Evolutionary conservation across 2,113 vertebrate species (phyloP), one percentile per base, ranked within the genome.

Genomic region (Siniperca knerii): DNA sequence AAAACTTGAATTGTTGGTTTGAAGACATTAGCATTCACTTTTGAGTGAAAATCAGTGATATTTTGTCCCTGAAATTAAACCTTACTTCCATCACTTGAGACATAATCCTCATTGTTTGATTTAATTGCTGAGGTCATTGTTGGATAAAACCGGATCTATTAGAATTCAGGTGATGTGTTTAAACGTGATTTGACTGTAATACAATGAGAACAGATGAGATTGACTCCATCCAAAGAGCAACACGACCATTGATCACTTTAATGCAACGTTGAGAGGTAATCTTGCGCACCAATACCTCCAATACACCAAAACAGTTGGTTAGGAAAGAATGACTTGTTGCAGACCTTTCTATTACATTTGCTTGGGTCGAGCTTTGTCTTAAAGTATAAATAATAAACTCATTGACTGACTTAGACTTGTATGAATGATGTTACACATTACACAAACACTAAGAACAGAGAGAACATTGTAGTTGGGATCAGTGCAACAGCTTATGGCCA

Each of bases 91-190:
- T 29, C 7, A 6, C 0, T 29, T 6, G 35, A 67, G 1, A 35
- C 54, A 2, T 69, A 48, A 85, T 72, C 79, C 10, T 85, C 15
- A 4, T 48, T 10, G 33, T 62, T 76, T 66, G 40, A 82, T 69
- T 79, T 65, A 33, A 66, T 67, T 35, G 11, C 33, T 20, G 23
- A 62, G 29, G 40, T 73, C 18, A 25, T 44, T 29, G 55, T 83
- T 46, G 55, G 60, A 72, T 48, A 65, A 54, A 84, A 57, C 11
- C 37, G 5, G 5, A 8, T 80, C 13, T 52, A 7, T 80, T 74
- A 12, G 23, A 57, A 73, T 62, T 21, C 77, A 74, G 54, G 50
- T 35, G 37, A 52, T 25, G 40, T 12, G 35, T 11, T 76, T 8
- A 1, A 73, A 85, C 0, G 0, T 4, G 12, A 82, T 79, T 70